Evolutionary conservation across 2,888 invertebrate species (phyloP).

Genomic region (Troides helena): DNA sequence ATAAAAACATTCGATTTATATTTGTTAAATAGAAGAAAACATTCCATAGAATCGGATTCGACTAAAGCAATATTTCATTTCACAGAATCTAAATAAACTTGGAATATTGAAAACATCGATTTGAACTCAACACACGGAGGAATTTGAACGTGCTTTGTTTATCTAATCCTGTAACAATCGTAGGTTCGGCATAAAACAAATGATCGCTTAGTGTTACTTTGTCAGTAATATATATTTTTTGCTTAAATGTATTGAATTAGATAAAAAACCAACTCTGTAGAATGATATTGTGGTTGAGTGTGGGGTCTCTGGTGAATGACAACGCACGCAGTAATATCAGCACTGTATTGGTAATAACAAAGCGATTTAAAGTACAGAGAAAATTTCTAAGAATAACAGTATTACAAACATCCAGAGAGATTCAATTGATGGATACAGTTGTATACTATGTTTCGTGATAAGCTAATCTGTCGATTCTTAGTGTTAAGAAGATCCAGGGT

Average conservation of each 20-base stretch:
- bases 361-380: too few species aligned
- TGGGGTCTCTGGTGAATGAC: too few species aligned
- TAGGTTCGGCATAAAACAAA: conserved; percentile 18
- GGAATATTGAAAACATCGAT: conserved; percentile 23
- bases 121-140: conserved; percentile 23
- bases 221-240: not conserved
- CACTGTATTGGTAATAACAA: too few species aligned
- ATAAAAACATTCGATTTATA: not conserved
- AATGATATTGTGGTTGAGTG: too few species aligned
- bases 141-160: conserved; percentile 26
- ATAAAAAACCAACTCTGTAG: too few species aligned
- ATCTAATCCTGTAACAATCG: conserved; percentile 18
- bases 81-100: conserved; percentile 21
- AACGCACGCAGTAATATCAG: too few species aligned
- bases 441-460: too few species aligned
- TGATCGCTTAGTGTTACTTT: conserved; percentile 5
- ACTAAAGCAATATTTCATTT: conserved; percentile 21
- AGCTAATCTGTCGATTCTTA: too few species aligned
- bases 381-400: too few species aligned
- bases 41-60: not conserved
- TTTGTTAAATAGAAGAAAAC: not conserved
- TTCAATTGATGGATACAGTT: too few species aligned
- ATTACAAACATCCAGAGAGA: too few species aligned
- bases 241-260: not conserved
- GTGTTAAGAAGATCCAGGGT: too few species aligned